Conservation (phyloP, 2,888 invertebrate species). For the Tiphia femorata region DNA sequence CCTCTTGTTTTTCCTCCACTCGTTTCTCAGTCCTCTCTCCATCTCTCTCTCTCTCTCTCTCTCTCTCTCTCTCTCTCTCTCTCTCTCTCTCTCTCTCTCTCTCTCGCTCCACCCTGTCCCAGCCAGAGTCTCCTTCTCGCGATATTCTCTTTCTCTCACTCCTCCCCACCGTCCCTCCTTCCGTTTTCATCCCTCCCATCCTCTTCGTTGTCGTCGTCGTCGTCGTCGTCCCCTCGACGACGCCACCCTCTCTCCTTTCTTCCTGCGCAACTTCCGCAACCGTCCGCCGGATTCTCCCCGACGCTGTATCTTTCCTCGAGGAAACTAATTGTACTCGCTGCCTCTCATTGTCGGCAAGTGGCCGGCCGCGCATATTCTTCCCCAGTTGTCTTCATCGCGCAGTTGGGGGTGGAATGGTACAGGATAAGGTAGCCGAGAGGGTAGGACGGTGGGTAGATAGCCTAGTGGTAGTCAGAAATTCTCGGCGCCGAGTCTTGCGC, state of each 20-base stretch:
- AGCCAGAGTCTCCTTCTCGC: no score
- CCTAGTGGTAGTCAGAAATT: no score
- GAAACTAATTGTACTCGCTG: slow-evolving; percentile 46
- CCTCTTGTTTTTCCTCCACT: not conserved
- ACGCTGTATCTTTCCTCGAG: slow-evolving; percentile 30
- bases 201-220: slow-evolving; percentile 16
- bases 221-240: slow-evolving; percentile 14
- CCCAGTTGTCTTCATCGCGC: no score
- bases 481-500: no score
- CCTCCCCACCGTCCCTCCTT: no score
- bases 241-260: slow-evolving; percentile 13
- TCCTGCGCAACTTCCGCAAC: not conserved
- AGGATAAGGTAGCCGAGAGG: not conserved
- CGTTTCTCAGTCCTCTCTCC: not conserved
- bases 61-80: no score
- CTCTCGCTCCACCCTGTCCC: no score
- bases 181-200: no score
- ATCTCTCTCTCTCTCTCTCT: no score
- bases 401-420: not conserved
- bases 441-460: not conserved
- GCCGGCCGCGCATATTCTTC: no score
- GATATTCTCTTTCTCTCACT: no score
- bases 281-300: slow-evolving; percentile 23
- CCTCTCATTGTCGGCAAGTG: not conserved
- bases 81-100: no score